phyloP scores from a whole-genome alignment of 2,113 vertebrate species.

The Caranx melampygus region DNA sequence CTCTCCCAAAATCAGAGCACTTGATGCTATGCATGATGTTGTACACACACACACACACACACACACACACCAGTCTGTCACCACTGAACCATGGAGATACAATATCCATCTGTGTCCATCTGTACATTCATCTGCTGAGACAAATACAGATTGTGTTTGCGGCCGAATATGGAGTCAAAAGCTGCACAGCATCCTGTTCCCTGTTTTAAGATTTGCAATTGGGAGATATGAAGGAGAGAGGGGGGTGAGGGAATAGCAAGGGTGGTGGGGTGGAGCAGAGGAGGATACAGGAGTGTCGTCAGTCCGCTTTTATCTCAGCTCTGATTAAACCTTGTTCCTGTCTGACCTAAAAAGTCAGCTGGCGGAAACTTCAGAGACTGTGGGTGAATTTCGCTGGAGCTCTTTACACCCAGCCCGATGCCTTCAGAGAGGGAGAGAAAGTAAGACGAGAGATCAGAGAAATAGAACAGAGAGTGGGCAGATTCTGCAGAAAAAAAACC shows the following conservation, averaged over 20 bases:
- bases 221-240: slow-evolving; percentile 35
- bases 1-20: slow-evolving; percentile 35
- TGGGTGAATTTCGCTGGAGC: slow-evolving; percentile 64
- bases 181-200: slow-evolving; percentile 35
- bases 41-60: slow-evolving; percentile 31
- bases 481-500: not conserved
- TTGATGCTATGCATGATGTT: slow-evolving; percentile 52
- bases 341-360: slow-evolving; percentile 82
- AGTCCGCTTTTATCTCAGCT: slow-evolving; percentile 73
- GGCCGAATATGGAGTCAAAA: slow-evolving; percentile 50
- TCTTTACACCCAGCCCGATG: slow-evolving; percentile 53
- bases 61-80: slow-evolving; percentile 46
- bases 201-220: slow-evolving; percentile 43
- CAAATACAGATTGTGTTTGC: slow-evolving; percentile 59
- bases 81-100: slow-evolving; percentile 51
- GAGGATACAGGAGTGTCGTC: slow-evolving; percentile 65
- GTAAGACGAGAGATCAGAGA: slow-evolving; percentile 53
- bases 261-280: slow-evolving; percentile 51
- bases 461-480: slow-evolving; percentile 50
- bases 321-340: slow-evolving; percentile 78
- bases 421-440: slow-evolving; percentile 55
- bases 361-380: slow-evolving; percentile 76
- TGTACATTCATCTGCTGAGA: slow-evolving; percentile 64
- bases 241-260: slow-evolving; percentile 48
- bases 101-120: slow-evolving; percentile 70